A percentile compares a stretch with the other conserved stretches of the same genome.
Evolutionary conservation across 2,797 vertebrate species (phyloP).

Genomic region (Tiaroga cobitis): DNA sequence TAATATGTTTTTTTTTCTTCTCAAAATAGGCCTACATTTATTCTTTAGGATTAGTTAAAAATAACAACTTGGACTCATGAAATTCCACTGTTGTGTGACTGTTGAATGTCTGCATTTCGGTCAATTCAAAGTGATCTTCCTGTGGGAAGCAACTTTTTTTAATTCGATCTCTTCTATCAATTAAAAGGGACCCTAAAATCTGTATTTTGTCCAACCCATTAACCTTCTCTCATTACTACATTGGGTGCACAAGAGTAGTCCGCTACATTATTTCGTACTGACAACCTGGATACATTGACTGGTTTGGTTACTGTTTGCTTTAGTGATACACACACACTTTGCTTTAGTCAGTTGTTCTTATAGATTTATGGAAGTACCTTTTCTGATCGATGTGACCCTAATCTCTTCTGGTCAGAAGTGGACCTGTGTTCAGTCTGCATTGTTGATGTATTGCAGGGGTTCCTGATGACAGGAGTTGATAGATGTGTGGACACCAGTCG

Average conservation of each 20-base stretch:
- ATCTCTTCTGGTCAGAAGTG: slow-evolving; percentile 10
- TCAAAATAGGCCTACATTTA: too few species aligned
- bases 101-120: neutral
- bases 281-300: neutral
- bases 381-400: neutral
- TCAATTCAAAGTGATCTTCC: neutral
- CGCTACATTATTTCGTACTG: neutral
- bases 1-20: too few species aligned
- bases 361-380: slow-evolving; percentile 7
- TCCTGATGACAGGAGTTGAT: slow-evolving; percentile 15
- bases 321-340: neutral
- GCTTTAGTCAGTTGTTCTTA: neutral
- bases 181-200: neutral
- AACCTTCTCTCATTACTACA: neutral
- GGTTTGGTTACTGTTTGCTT: neutral
- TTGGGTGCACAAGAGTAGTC: neutral
- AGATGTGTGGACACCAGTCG: slow-evolving; percentile 36
- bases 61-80: neutral
- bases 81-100: neutral
- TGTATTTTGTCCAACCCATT: neutral
- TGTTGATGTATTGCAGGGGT: neutral
- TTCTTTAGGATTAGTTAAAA: neutral
- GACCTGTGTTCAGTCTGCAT: neutral
- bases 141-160: neutral
- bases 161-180: neutral